phyloP scores from a whole-genome alignment of 2,888 invertebrate genomes.

The Spisula solida region DNA sequence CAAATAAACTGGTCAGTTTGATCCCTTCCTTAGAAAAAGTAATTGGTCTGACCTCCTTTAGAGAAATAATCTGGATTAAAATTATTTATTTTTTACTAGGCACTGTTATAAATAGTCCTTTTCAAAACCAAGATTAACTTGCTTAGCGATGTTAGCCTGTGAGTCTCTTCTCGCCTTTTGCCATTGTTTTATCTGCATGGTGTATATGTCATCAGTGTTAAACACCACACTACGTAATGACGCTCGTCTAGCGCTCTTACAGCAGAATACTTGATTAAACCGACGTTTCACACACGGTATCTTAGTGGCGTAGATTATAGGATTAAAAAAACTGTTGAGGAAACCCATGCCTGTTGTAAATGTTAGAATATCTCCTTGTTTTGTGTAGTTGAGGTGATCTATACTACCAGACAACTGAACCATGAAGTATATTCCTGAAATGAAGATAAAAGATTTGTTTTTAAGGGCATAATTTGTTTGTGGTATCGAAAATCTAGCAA shows the following conservation, averaged over 20 bases:
- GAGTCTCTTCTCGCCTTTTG: neutral
- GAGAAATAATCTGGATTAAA: no score
- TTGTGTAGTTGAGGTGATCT: slow-evolving; percentile 61
- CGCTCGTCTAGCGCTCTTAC: slow-evolving; percentile 40
- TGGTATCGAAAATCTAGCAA: no score
- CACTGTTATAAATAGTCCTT: neutral
- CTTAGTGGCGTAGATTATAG: slow-evolving; percentile 81
- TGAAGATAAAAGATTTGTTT: neutral
- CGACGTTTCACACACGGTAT: slow-evolving; percentile 73
- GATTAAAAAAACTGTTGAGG: slow-evolving; percentile 77
- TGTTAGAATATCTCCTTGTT: slow-evolving; percentile 73
- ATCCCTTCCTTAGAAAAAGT: no score
- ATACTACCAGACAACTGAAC: slow-evolving; percentile 64
- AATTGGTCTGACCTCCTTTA: no score
- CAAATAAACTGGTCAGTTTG: no score
- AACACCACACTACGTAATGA: slow-evolving; percentile 45
- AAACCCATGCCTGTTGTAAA: slow-evolving; percentile 72
- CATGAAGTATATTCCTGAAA: slow-evolving; percentile 71
- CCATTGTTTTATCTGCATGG: neutral
- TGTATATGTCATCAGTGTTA: slow-evolving; percentile 6
- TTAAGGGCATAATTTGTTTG: no score
- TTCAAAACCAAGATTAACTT: neutral
- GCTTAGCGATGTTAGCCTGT: neutral
- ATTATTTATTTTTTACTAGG: no score
- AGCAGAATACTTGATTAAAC: slow-evolving; percentile 62